Evolutionary conservation across 2,113 vertebrate species (phyloP).

Genomic region (Pterocles burchelli): DNA sequence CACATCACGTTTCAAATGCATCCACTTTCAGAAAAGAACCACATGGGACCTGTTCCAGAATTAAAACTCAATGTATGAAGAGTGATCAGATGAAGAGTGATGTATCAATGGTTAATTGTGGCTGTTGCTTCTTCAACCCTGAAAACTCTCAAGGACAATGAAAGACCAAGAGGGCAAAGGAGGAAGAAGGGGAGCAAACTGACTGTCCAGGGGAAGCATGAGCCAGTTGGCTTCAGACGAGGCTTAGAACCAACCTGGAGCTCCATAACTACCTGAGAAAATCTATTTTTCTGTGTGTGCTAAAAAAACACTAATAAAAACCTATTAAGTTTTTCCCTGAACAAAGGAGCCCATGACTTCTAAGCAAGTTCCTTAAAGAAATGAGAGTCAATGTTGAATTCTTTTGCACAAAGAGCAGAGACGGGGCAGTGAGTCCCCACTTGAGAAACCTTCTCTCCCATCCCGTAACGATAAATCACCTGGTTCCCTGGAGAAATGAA

Average conservation of each 20-base stretch:
- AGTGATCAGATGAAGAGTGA: neutral
- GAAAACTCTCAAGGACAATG: neutral
- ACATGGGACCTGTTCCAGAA: neutral
- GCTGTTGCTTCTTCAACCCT: neutral
- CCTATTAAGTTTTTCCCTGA: neutral
- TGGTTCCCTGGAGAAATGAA: neutral
- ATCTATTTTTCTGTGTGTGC: neutral
- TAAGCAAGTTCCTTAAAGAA: slow-evolving; percentile 25
- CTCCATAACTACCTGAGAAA: neutral
- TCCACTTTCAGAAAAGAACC: neutral
- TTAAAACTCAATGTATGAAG: neutral
- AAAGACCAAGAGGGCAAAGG: neutral
- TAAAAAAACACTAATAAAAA: neutral
- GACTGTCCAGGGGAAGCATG: neutral
- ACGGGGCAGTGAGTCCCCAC: neutral
- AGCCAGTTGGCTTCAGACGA: neutral
- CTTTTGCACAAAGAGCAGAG: slow-evolving; percentile 3
- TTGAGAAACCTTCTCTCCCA: neutral
- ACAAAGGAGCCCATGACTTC: neutral
- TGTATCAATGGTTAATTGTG: neutral
- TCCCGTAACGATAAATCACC: neutral
- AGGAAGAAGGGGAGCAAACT: neutral
- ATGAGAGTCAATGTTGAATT: slow-evolving; percentile 11
- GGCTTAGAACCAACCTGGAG: neutral
- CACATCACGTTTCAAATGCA: neutral